Evolutionary conservation across 2,888 invertebrate species (phyloP).

Genomic region (Clostera curtula): DNA sequence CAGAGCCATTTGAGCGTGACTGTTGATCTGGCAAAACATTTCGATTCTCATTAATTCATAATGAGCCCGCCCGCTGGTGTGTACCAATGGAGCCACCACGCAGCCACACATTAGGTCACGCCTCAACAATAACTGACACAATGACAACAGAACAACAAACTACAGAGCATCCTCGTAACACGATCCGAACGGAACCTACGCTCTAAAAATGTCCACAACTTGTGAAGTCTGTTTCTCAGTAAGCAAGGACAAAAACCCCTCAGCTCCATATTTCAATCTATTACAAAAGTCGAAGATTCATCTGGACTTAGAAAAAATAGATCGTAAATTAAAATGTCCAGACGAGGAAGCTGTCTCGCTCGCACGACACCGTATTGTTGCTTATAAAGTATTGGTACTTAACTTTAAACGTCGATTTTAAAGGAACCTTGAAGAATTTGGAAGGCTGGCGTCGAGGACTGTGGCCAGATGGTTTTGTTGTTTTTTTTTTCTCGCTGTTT

Average conservation of each 20-base stretch:
- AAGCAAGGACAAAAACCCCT: slow-evolving; percentile 55
- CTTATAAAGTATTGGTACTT: slow-evolving; percentile 61
- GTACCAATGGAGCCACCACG: slow-evolving; percentile 38
- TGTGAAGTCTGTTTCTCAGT: slow-evolving; percentile 71
- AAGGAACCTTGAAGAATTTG: slow-evolving; percentile 57
- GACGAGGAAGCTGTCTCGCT: slow-evolving; percentile 42
- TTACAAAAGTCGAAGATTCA: slow-evolving; percentile 68
- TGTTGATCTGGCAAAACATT: slow-evolving; percentile 50
- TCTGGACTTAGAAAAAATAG: slow-evolving; percentile 62
- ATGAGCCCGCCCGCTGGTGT: slow-evolving; percentile 42
- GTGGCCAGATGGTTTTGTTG: slow-evolving; percentile 61
- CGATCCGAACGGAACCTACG: slow-evolving; percentile 46
- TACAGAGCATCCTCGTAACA: slow-evolving; percentile 54
- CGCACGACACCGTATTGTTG: slow-evolving; percentile 50
- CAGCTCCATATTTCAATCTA: slow-evolving; percentile 67
- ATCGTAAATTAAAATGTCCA: slow-evolving; percentile 72
- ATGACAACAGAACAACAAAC: slow-evolving; percentile 53
- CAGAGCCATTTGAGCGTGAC: slow-evolving; percentile 33
- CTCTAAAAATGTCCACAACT: slow-evolving; percentile 48
- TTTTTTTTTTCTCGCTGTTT: slow-evolving; percentile 51
- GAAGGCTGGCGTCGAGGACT: slow-evolving; percentile 36
- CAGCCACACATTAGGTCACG: slow-evolving; percentile 42
- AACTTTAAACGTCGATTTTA: slow-evolving; percentile 65
- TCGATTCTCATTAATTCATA: slow-evolving; percentile 59
- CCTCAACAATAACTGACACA: slow-evolving; percentile 48